Evolutionary conservation across 2,113 vertebrate genomes (phyloP).

Genomic region (Ictidomys tridecemlineatus): DNA sequence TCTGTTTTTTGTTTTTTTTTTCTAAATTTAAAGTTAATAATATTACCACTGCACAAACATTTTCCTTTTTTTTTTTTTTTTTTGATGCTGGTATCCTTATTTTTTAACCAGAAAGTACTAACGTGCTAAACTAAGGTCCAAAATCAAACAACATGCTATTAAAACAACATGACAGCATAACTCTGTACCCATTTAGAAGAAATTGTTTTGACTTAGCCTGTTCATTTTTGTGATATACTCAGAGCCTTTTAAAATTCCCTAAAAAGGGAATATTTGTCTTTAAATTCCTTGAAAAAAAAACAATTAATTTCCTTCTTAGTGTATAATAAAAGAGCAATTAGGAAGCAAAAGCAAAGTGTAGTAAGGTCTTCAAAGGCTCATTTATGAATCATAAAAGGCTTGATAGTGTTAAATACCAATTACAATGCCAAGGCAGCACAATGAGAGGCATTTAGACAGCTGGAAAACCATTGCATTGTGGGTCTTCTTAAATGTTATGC

Average conservation of each 20-base stretch:
- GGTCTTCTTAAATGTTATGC: slow-evolving; percentile 63
- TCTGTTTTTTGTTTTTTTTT: slow-evolving; percentile 4
- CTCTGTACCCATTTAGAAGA: slow-evolving; percentile 1
- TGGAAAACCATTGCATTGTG: background rate
- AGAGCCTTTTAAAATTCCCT: background rate
- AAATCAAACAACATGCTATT: background rate
- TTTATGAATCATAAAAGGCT: slow-evolving; percentile 72
- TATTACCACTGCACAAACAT: background rate
- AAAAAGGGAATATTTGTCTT: slow-evolving; percentile 58
- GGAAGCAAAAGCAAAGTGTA: slow-evolving; percentile 52
- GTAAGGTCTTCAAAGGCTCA: slow-evolving; percentile 12
- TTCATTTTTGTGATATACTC: slow-evolving; percentile 55
- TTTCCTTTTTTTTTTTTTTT: background rate
- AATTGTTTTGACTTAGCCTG: slow-evolving; percentile 41
- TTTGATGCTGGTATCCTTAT: background rate
- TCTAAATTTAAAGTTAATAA: background rate
- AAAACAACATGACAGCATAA: background rate
- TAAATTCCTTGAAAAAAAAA: slow-evolving; percentile 21
- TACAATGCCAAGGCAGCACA: background rate
- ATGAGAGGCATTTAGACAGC: background rate
- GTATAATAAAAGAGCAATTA: slow-evolving; percentile 50
- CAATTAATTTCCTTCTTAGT: slow-evolving; percentile 53
- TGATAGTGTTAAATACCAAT: slow-evolving; percentile 64
- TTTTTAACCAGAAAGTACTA: background rate
- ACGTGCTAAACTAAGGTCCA: background rate